A percentile compares a stretch with the other conserved stretches of the same genome.
Evolutionary conservation across 2,888 invertebrate species (phyloP).

Genomic region (Troides aeacus): DNA sequence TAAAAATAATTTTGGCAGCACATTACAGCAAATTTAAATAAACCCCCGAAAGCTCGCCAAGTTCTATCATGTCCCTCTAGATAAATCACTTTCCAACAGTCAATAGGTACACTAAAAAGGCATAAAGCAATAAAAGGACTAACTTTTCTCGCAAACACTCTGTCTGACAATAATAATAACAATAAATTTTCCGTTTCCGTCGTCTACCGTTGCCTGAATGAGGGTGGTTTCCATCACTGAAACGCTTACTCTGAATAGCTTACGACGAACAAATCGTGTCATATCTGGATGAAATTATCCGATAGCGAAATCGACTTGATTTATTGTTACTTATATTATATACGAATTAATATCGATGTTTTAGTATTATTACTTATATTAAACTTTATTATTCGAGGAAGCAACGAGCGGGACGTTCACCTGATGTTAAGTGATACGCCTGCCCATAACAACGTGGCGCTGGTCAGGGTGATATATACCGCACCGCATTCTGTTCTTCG

Average conservation of each 20-base stretch:
- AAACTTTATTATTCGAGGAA: no score
- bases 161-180: slow-evolving; percentile 71
- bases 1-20: not conserved
- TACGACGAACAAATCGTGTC: slow-evolving; percentile 35
- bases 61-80: slow-evolving; percentile 42
- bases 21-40: slow-evolving; percentile 33
- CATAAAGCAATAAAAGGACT: slow-evolving; percentile 57
- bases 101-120: slow-evolving; percentile 53
- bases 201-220: slow-evolving; percentile 38
- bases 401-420: no score
- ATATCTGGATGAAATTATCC: slow-evolving; percentile 36
- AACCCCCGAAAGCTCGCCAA: slow-evolving; percentile 42
- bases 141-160: slow-evolving; percentile 55
- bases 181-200: slow-evolving; percentile 57
- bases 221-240: slow-evolving; percentile 38
- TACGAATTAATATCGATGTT: slow-evolving; percentile 18
- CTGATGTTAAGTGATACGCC: no score
- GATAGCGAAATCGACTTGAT: slow-evolving; percentile 34
- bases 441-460: no score
- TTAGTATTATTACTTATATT: not conserved
- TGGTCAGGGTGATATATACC: no score
- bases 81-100: slow-evolving; percentile 67
- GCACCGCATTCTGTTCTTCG: no score
- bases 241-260: slow-evolving; percentile 40
- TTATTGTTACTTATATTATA: slow-evolving; percentile 31